Percentiles rank a stretch among this genome's conserved stretches.
Evolutionary conservation across 2,797 vertebrate species (phyloP).

Genomic region (Austrolebias charrua): DNA sequence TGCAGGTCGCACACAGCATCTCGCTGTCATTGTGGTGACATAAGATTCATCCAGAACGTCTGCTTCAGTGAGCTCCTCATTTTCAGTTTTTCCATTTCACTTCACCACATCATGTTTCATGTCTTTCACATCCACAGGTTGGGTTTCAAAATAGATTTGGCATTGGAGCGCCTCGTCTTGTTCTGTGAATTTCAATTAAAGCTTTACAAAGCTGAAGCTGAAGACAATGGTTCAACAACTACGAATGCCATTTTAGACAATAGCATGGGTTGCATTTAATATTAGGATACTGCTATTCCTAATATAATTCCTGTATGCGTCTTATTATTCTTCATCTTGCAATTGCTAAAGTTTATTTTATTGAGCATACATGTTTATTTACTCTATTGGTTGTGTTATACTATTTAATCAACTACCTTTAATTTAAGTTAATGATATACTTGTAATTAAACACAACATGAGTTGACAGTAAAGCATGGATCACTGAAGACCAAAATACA

Average conservation of each 20-base stretch:
- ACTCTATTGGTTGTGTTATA: no score
- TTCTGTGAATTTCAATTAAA: conserved; percentile 15
- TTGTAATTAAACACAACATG: no score
- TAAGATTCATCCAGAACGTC: conserved; percentile 16
- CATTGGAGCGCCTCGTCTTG: conserved; percentile 29
- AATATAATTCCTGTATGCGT: no score
- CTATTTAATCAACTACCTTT: no score
- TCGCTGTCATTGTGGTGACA: conserved; percentile 3
- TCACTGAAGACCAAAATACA: no score
- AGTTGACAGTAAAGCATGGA: no score
- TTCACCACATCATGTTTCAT: conserved; percentile 23
- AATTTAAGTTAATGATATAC: no score
- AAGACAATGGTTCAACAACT: conserved; percentile 1
- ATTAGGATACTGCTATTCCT: no score
- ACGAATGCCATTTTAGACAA: conserved; percentile 5
- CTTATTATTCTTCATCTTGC: no score
- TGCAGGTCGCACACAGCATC: conserved; percentile 4
- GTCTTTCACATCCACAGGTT: conserved; percentile 32
- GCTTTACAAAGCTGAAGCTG: neutral
- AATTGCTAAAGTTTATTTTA: no score
- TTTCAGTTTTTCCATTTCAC: neutral
- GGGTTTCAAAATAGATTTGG: conserved; percentile 42
- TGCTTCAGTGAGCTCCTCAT: neutral
- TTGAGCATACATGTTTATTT: no score
- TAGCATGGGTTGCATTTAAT: no score